A percentile compares a stretch with the other conserved stretches of the same genome.
These are phyloP conservation scores for Strigamia maritima DNA, from an alignment of 2,888 invertebrate genomes.

Conservation along the genomic window DNA sequence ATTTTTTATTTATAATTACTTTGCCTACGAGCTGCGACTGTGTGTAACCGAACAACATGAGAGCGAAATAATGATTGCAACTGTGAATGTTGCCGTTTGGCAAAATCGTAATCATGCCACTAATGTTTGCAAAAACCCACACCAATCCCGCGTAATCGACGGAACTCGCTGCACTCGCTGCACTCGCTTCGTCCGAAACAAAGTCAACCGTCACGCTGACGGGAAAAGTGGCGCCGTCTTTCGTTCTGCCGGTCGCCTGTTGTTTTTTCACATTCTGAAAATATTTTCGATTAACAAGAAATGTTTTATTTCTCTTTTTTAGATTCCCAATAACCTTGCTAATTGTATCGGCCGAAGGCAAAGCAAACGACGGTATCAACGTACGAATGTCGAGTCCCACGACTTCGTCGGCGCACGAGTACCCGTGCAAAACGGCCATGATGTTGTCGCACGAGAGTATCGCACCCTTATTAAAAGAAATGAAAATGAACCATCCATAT, in stretches of 20 bases:
- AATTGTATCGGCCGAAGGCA: slow-evolving; percentile 36
- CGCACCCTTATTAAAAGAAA: slow-evolving; percentile 50
- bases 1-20: slow-evolving; percentile 49
- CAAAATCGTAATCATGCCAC: slow-evolving; percentile 64
- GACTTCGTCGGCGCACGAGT: slow-evolving; percentile 47
- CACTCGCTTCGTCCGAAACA: neutral
- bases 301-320: too few species aligned
- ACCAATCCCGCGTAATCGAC: slow-evolving; percentile 44
- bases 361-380: slow-evolving; percentile 50
- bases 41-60: slow-evolving; percentile 64
- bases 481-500: slow-evolving; percentile 47
- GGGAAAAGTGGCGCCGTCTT: slow-evolving; percentile 64
- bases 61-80: slow-evolving; percentile 66
- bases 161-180: too few species aligned
- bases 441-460: slow-evolving; percentile 50
- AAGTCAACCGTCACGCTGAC: slow-evolving; percentile 49
- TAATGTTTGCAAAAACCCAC: slow-evolving; percentile 59
- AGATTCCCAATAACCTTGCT: slow-evolving; percentile 30
- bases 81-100: slow-evolving; percentile 63
- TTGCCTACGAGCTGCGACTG: slow-evolving; percentile 61
- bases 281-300: slow-evolving; percentile 44
- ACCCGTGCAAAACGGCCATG: slow-evolving; percentile 51
- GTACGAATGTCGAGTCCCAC: slow-evolving; percentile 48
- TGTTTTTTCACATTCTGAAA: slow-evolving; percentile 59
- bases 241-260: slow-evolving; percentile 64